Evolutionary conservation across 2,797 vertebrate genomes (phyloP), one percentile per base, ranked within the genome.

Genomic region (Labeo calbasu): DNA sequence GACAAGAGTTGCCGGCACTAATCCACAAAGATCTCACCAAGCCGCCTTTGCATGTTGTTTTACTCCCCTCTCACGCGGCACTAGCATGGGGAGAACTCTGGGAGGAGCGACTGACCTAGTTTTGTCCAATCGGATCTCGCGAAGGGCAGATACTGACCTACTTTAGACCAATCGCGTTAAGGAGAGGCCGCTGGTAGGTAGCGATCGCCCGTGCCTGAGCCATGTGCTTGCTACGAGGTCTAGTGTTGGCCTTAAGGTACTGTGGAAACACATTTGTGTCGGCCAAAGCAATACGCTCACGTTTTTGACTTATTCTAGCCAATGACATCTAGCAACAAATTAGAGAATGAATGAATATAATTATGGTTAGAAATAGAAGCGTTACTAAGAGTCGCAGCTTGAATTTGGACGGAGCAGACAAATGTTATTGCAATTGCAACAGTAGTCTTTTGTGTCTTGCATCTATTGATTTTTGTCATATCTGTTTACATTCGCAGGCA

Each of bases 71-170:
- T 96, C 94, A 95, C 95, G 94, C 89, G 95, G 95, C 93, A 80
- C 21, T 91, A 3, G 92, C 92, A 94, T 92, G 92, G 89, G 92
- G 91, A 90, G 89, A 83, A 84, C 91, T 84, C 78, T 93, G 94
- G 96, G 96, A 92, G 96, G 96, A 93, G 94, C 93, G 84, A 93
- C 86, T 96, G 96, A 96, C 96, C 96, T 96, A 97, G 87, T 95
- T 97, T 94, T 90, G 84, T 15, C 97, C 96, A 98, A 98, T 97
- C 6, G 87, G 71, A 87, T 55, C 17, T n/a, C 14, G 85, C 7
- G 70, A 87, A 82, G 83, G 89, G 91, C 87, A 90, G 94, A 93
- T 90, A 93, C 87, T 96, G 96, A 97, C 96, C 97, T 95, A 97
- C 82, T 91, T 96, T 93, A 71, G 86, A 79, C 95, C 94, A 95